Evolutionary conservation across 2,888 invertebrate species (phyloP), one percentile per base, ranked within the genome.

Genomic region (Caenorhabditis japonica): DNA sequence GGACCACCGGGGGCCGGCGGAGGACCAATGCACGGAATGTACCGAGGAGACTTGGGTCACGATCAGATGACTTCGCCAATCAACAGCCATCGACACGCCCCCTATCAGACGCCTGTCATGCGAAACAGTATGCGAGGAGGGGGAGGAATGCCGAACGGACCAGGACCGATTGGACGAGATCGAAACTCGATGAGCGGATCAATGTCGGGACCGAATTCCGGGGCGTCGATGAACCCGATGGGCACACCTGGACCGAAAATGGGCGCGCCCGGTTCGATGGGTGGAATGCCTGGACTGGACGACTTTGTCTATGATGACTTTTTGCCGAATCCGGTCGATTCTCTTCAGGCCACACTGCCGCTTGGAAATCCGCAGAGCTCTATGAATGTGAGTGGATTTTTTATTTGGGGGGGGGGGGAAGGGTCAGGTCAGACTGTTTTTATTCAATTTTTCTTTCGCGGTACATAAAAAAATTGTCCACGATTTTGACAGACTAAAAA

Each of bases 291-390:
- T 3, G 62, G 60, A 47, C 43, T 72, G 4, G 72, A 71, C 19
- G 72, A 72, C 15, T 66, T 66, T 33, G 30, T 5, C n/a, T 66
- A 72, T 25, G 72, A 72, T 27, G 83, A 83, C 49, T 75, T 83
- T 68, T 69, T 83, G 55, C 83, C 83, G 17, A 79, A 77, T 23
- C 80, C 80, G 25, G 71, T 82, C 52, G 81, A 81, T 41, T 64
- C 62, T 60, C 58, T 69, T 7, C 60, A 60, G 47, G 38, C 60
- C 5, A 55, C 60, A 3, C 25, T 69, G 3, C 47, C 38, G 5
- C 21, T 55, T 7, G 53, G 52, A 33, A 33, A 43, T 23, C 34
- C 49, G 33, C 12, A 7, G 27, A 52, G 41, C n/a, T 10, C 30
- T 15, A 68, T 68, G 68, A 56, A 51, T 51, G 19, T 39, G 30